These are phyloP conservation scores for Caenorhabditis remanei DNA, from an alignment of 1,140 invertebrate genomes.

Conservation along the genomic window DNA sequence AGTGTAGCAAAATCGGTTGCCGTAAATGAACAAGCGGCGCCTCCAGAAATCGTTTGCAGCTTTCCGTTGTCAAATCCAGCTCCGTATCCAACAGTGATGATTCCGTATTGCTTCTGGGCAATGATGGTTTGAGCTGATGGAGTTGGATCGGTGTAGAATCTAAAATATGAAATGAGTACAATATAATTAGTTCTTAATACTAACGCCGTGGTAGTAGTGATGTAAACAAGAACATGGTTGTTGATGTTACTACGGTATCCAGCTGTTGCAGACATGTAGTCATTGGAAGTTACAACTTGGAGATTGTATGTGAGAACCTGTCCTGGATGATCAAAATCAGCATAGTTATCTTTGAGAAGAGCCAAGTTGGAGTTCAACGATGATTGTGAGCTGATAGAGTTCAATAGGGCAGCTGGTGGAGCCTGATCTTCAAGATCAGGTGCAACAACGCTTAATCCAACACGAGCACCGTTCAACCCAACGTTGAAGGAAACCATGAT, in stretches of 20 bases:
- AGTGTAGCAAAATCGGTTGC: slow-evolving; percentile 3
- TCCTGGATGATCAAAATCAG: slow-evolving; percentile 16
- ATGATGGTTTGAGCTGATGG: slow-evolving; percentile 16
- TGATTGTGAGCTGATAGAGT: not conserved
- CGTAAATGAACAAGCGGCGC: slow-evolving; percentile 10
- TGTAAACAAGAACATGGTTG: slow-evolving; percentile 61
- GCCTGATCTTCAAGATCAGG: not conserved
- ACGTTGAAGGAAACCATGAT: slow-evolving; percentile 47
- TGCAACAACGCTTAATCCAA: slow-evolving; percentile 9
- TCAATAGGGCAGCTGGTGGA: not conserved
- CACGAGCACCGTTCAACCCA: not conserved
- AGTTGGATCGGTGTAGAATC: slow-evolving; percentile 44
- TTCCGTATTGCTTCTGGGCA: slow-evolving; percentile 41
- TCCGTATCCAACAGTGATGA: slow-evolving; percentile 54
- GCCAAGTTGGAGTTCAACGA: not conserved
- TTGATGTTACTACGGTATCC: slow-evolving; percentile 44
- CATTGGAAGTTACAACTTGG: not conserved
- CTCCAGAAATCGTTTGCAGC: slow-evolving; percentile 38
- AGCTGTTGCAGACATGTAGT: not conserved
- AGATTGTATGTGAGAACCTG: slow-evolving; percentile 25
- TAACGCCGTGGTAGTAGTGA: slow-evolving; percentile 58
- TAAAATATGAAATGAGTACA: not conserved
- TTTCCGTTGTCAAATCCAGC: not conserved
- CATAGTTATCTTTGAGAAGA: not conserved
- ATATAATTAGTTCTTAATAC: not conserved